phyloP scores from a whole-genome alignment of 2,888 invertebrate species.

The Strigamia maritima region DNA sequence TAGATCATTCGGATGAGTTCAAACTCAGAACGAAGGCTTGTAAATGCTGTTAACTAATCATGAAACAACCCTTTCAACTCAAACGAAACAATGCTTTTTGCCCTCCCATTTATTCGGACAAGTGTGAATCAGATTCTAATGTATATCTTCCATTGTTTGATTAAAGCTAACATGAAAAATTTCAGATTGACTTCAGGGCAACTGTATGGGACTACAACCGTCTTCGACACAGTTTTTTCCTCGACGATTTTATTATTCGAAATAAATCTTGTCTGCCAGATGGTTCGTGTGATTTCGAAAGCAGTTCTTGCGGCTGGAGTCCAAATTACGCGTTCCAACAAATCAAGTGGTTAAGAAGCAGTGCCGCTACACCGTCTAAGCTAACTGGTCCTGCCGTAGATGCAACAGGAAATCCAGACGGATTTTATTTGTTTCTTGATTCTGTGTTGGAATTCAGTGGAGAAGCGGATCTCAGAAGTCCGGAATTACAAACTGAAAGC shows the following conservation, averaged over 20 bases:
- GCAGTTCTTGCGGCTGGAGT: neutral
- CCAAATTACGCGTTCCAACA: neutral
- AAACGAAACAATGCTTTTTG: too few species aligned
- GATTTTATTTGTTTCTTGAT: neutral
- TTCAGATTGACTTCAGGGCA: neutral
- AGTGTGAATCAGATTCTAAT: too few species aligned
- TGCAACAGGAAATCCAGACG: neutral
- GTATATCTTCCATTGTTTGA: too few species aligned
- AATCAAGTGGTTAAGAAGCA: neutral
- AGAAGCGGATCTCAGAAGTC: neutral
- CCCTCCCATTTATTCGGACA: too few species aligned
- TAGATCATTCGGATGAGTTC: too few species aligned
- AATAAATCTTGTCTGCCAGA: neutral
- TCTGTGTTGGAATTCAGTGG: neutral
- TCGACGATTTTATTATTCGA: neutral
- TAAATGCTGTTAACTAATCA: too few species aligned
- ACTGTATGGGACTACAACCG: neutral
- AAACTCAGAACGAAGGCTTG: too few species aligned
- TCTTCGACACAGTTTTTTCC: neutral
- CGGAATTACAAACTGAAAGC: neutral
- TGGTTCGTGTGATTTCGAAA: conserved; percentile 8
- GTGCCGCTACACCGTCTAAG: neutral
- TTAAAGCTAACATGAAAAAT: too few species aligned
- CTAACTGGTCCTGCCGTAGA: neutral
- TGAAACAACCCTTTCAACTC: too few species aligned